Conservation (phyloP, 2,888 invertebrate genomes). For the Parascotia fuliginaria region DNA sequence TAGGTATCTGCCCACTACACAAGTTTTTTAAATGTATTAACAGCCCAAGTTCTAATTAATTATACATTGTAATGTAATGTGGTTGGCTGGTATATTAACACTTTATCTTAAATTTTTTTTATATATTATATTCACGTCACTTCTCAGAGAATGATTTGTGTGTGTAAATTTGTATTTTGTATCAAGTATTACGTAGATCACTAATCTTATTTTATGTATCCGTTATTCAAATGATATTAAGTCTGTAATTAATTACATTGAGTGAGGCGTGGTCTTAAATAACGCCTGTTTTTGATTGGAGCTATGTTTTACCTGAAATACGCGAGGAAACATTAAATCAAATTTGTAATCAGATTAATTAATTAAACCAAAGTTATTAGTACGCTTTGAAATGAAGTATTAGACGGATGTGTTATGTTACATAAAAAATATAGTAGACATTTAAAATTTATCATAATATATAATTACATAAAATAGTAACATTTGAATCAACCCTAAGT, state of each 20-base stretch:
- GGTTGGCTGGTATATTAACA: conserved; percentile 15
- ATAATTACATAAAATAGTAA: no score
- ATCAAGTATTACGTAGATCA: not conserved
- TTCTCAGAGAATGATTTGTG: conserved; percentile 15
- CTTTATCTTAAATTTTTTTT: conserved; percentile 13
- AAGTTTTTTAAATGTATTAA: conserved; percentile 14
- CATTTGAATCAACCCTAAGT: no score
- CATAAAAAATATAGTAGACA: not conserved
- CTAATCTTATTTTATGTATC: conserved; percentile 11
- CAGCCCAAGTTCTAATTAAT: conserved; percentile 19
- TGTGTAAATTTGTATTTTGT: conserved; percentile 4
- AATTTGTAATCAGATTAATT: not conserved
- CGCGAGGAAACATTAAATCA: not conserved
- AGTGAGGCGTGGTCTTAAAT: conserved; percentile 6
- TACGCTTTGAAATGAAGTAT: not conserved
- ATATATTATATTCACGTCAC: conserved; percentile 8
- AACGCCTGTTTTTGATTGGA: conserved; percentile 2
- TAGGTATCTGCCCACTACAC: conserved; percentile 16
- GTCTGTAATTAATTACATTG: conserved; percentile 12
- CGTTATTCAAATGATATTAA: conserved; percentile 23
- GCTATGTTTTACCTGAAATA: not conserved
- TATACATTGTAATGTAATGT: conserved; percentile 17
- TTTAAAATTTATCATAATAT: no score
- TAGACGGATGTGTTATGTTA: not conserved
- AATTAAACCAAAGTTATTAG: not conserved